Evolutionary conservation across 2,113 vertebrate species (phyloP), one percentile per base, ranked within the genome.

Genomic region (Myocastor coypus): DNA sequence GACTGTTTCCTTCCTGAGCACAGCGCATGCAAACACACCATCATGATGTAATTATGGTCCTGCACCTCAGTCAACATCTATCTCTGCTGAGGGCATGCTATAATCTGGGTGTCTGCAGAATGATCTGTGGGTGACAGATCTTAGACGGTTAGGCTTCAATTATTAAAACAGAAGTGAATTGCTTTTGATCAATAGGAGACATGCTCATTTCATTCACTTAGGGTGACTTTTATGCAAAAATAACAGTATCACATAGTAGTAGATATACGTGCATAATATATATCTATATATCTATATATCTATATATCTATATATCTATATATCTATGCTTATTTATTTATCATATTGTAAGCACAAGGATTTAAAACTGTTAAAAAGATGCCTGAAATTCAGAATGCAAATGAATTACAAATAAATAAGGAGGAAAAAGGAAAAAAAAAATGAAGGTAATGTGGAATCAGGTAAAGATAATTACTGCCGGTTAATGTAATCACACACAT

Each of bases 281-380:
- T 83, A 75, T 30, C 78, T 95, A 16, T 93, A n/a, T n/a, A n/a
- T n/a, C n/a, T n/a, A n/a, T n/a, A n/a, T n/a, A n/a, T n/a, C n/a
- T n/a, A n/a, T n/a, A n/a, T n/a, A n/a, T n/a, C n/a, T n/a, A n/a
- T n/a, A n/a, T n/a, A n/a, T n/a, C n/a, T 87, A 50, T 42, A 22
- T 83, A 75, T 30, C 78, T 95, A 16, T 93, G 68, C 94, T 89
- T 91, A 37, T 97, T 91, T 95, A 50, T 69, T 30, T 13, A 89
- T 85, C 52, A 91, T n/a, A 17, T 93, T 87, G 50, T 77, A 40
- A 57, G 50, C 77, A 59, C 69, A 87, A 46, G 63, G 57, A 92
- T 81, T 89, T 83, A 89, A 96, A 63, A 24, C 46, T 75, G 77
- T 24, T 94, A 61, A 40, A 96, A 88, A 89, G 42, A 66, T 73